These are phyloP conservation scores for Lucilia sericata DNA, from an alignment of 1,140 invertebrate species.

Conservation along the genomic window DNA sequence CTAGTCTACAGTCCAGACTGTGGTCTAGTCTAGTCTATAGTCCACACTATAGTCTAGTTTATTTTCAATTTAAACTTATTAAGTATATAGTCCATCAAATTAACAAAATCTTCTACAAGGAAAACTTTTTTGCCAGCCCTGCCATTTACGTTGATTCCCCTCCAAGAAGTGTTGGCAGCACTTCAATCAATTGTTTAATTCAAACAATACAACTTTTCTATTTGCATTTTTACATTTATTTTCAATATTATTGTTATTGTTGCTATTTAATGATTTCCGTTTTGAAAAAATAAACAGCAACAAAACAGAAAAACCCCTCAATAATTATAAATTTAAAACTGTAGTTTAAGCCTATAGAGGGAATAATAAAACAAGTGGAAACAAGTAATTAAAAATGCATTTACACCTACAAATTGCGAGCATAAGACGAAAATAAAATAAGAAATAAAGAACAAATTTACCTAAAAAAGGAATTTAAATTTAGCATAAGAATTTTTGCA, in stretches of 20 bases:
- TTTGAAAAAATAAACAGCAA: background rate
- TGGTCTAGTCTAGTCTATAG: too few relatives aligned
- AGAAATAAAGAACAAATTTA: background rate
- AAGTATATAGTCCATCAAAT: too few relatives aligned
- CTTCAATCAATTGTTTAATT: too few relatives aligned
- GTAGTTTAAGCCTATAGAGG: background rate
- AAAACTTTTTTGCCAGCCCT: too few relatives aligned
- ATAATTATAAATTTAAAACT: background rate
- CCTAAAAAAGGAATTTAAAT: background rate
- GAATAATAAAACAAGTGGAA: conserved; percentile 3
- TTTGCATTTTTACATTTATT: background rate
- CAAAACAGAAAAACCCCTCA: background rate
- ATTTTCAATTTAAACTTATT: too few relatives aligned
- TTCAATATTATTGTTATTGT: background rate
- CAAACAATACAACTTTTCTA: background rate
- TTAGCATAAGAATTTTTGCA: too few relatives aligned
- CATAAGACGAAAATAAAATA: background rate
- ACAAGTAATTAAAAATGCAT: background rate
- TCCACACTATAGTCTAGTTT: too few relatives aligned
- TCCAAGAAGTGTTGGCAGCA: too few relatives aligned
- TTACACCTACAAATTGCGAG: background rate
- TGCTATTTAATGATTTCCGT: background rate
- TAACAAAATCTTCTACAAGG: too few relatives aligned
- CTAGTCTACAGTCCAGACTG: too few relatives aligned
- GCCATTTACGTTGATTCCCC: too few relatives aligned